Conservation (phyloP, 2,888 invertebrate genomes). For the Ecdyonurus torrentis region DNA sequence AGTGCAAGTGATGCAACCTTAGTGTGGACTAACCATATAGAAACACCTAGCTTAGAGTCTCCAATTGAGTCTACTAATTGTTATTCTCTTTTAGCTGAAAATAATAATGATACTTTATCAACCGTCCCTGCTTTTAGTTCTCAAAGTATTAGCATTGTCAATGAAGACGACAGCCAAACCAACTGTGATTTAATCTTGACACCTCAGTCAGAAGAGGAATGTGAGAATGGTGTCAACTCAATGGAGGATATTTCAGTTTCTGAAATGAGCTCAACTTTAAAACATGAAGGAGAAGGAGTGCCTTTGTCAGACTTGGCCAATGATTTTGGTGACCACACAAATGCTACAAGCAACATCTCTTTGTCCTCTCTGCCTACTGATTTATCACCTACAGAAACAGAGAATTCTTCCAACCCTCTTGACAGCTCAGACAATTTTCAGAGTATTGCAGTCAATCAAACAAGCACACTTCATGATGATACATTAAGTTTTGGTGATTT, state of each 20-base stretch:
- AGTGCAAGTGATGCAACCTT: constrained; percentile 13
- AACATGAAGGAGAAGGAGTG: not conserved
- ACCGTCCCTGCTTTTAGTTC: not conserved
- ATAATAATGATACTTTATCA: not conserved
- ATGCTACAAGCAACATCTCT: not conserved
- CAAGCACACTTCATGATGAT: not conserved
- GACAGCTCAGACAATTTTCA: not conserved
- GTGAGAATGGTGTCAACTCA: not conserved
- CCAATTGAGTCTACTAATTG: not conserved
- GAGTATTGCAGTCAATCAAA: not conserved
- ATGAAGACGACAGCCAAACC: not conserved
- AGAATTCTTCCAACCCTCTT: not conserved
- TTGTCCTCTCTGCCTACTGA: not conserved
- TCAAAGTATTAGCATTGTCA: not conserved
- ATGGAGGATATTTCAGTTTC: not conserved
- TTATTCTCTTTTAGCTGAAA: not conserved
- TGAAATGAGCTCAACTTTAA: not conserved
- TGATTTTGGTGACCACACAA: constrained; percentile 11
- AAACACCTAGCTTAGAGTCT: not conserved
- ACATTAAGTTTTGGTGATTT: not conserved
- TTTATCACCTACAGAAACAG: not conserved
- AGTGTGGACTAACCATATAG: constrained; percentile 2
- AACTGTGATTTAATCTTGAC: not conserved
- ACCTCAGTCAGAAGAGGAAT: not conserved
- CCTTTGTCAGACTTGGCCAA: constrained; percentile 2